Conservation (phyloP, 1,140 invertebrate genomes). For the Linepithema humile region DNA sequence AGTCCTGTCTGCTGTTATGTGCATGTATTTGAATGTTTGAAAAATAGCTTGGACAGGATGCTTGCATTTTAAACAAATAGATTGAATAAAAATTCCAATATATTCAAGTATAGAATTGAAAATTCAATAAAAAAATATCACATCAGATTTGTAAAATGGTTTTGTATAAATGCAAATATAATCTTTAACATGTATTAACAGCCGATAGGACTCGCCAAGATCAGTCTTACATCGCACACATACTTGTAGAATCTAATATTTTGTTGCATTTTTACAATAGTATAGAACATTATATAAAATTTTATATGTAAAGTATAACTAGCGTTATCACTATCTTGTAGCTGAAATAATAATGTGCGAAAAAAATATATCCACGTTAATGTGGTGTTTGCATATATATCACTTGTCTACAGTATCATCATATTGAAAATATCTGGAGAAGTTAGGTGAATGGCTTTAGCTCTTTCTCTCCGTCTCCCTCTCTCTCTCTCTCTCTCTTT, state of each 20-base stretch:
- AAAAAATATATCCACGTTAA: conserved; percentile 66
- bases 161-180: neutral
- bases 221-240: conserved; percentile 77
- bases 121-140: neutral
- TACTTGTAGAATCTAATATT: conserved; percentile 71
- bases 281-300: conserved; percentile 68
- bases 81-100: neutral
- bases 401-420: conserved; percentile 55
- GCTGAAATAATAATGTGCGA: conserved; percentile 70
- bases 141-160: neutral
- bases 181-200: conserved; percentile 50
- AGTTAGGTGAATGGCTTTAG: conserved; percentile 72
- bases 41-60: neutral
- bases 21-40: conserved; percentile 18
- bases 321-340: conserved; percentile 59
- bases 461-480: neutral
- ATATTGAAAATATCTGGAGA: conserved; percentile 73
- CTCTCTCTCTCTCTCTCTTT: neutral
- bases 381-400: conserved; percentile 63
- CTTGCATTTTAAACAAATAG: neutral
- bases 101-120: neutral
- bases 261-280: conserved; percentile 73
- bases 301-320: conserved; percentile 67
- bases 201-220: conserved; percentile 71
- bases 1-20: conserved; percentile 68